Evolutionary conservation across 1,140 invertebrate species (phyloP), one percentile per base, ranked within the genome.

Genomic region (Arctopsyche grandis): DNA sequence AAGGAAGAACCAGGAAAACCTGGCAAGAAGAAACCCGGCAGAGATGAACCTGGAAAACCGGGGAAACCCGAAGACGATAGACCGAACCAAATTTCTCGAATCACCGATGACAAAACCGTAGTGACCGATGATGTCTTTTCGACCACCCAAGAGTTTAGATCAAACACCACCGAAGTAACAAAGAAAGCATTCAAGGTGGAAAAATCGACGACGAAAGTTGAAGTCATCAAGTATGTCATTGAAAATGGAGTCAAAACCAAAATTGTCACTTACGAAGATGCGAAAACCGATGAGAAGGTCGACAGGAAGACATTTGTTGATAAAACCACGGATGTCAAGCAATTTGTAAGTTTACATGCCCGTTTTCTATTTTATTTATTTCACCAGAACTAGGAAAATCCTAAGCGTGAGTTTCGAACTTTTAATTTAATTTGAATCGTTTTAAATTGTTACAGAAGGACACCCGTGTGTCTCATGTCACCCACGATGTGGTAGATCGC

Each of bases 221-320:
- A 89, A 83, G 88, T 89, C 5, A 87, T 86, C 10, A 84, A 86
- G 52, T 89, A 89, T 73, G 86, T 88, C 19, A 89, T 86, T 22
- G 86, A 89, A 83, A 89, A 89, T 82, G 88, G 88, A n/a, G 84
- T 89, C 60, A 88, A 86, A 7, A 87, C 86, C 26, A 89, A 88
- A 83, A 84, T 86, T 81, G 88, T 87, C 26, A 89, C 88, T 43
- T 89, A 88, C 60, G 88, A 88, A 83, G 88, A 89, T 81, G 86
- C 86, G 7, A 88, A 88, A 83, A 87, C 85, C 83, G 87, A 89
- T 76, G 88, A 88, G 22, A 89, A 88, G 80, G 83, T 89, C 74
- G 88, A 85, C 81, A 89, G 87, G 14, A 85, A 88, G 83, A 87
- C 86, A 81, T 88, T 86, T 84, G 87, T 88, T 81, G 88, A 89